These are phyloP conservation scores for Spermophilus dauricus DNA, from an alignment of 2,113 vertebrate species.

Conservation along the genomic window DNA sequence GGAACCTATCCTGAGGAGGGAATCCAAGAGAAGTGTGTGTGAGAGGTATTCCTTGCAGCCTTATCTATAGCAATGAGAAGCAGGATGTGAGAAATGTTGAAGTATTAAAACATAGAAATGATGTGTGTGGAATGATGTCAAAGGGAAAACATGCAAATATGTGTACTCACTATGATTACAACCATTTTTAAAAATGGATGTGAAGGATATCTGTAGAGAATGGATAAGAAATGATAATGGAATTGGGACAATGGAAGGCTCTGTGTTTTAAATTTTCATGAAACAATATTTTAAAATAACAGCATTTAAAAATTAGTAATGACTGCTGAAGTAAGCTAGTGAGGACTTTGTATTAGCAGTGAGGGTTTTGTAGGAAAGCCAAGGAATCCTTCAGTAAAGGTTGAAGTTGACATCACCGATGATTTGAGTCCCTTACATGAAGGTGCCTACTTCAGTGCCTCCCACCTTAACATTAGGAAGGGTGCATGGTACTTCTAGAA, in stretches of 20 bases:
- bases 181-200: background rate
- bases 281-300: background rate
- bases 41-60: no score
- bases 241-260: no score
- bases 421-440: background rate
- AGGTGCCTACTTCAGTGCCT: accelerated
- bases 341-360: background rate
- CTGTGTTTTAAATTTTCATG: background rate
- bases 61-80: background rate
- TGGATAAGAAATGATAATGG: background rate
- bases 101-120: background rate
- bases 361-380: background rate
- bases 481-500: background rate
- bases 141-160: no score
- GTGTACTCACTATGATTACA: background rate
- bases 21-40: background rate
- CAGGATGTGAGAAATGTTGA: background rate
- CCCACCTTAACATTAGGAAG: background rate
- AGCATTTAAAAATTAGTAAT: background rate
- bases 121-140: background rate
- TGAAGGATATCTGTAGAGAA: background rate
- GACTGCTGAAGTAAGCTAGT: background rate
- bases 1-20: background rate
- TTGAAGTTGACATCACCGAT: background rate
- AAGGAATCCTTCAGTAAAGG: background rate